Base-by-base conservation (phyloP, 1,140 invertebrate species). In the Hylyphantes graminicola region DNA sequence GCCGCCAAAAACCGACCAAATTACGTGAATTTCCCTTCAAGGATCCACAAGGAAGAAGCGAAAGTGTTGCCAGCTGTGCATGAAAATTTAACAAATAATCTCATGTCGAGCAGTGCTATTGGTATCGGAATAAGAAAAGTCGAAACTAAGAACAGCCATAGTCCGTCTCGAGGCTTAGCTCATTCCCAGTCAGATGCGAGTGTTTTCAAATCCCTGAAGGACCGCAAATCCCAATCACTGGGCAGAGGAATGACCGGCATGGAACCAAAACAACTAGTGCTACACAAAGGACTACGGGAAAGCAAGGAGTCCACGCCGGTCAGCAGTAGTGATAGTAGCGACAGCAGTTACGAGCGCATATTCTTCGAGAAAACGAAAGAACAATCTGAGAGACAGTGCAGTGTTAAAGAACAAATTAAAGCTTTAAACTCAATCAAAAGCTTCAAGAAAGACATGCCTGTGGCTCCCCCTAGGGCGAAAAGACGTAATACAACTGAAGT, bases 121-220 rank as follows among this genome's bases (percentile, higher is more conserved):
- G 10, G 21, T 76, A 19, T n/a, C 17, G 15, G 17, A 51, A 48
- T 11, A 15, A 15, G 15, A 78, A 11, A 67, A 17, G 53, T 17
- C 53, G 35, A 50, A 12, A n/a, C 21, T 8, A 76, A 78, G 55
- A 64, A 53, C 12, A 48, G 21, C 11, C 53, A 78, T 6, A 55
- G 57, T 63, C 35, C 55, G 19, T 0, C 13, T 12, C 10, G 13
- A 11, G 21, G 65, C 48, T 63, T 85, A 15, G 70, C 73, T 15
- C 74, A 85, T 85, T 85, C 82, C 35, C 82, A 77, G 12, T 76
- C 72, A 15, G 82, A 85, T 68, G 82, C 72, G n/a, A 85, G 82
- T 72, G 82, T 85, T 15, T 83, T 73, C 57, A 59, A 64, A n/a
- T 70, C 80, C 17, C 50, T 76, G 10, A 85, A 85, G 53, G 65